Base-by-base conservation (phyloP, 2,888 invertebrate species). In the Chesias legatella region DNA sequence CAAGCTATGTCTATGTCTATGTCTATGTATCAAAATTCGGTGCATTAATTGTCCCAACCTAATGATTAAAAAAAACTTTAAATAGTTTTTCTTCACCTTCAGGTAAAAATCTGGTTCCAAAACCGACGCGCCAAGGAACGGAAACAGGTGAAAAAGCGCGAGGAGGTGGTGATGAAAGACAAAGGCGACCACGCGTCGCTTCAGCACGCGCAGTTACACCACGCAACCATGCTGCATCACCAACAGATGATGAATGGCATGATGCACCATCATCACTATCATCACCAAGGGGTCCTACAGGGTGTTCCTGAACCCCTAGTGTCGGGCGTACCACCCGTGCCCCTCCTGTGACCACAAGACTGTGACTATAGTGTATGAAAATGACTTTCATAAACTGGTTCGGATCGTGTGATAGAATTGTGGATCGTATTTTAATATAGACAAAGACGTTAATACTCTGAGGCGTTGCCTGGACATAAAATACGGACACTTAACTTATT, bases 111-210 rank as follows among this genome's bases (percentile, higher is more conserved):
- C 45, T 94, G 94, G 94, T 97, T 97, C 73, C 96, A 97, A 90
- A 98, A 98, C 76, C 91, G 97, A 8, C 91, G 98, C 26, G 98
- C 98, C 35, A 98, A 98, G 82, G 97, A 98, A 67, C 90, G 98
- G 7, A 97, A 97, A 77, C 94, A 95, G 72, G 86, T 86, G 26
- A 97, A 97, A 74, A 97, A 97, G 81, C 92, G 94, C 26, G 93
- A 93, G 53, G 95, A 95, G 61, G 90, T 90, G 7, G 84, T 89
- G 17, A 89, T 90, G 79, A 91, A 91, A 53, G 91, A 91, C 53
- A 91, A 91, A 49, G 88, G 88, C 1, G 86, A 84, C 40, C 88
- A 88, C 53, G 81, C 88, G 20, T 85, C 88, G 6, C 60, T 89
- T 7, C 88, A 89, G 45, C 86, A 88, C 58, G 86, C 85, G 27